Percentiles rank a stretch among this genome's conserved stretches.
phyloP scores from a whole-genome alignment of 2,888 invertebrate genomes.

The Ennomos quercinarius region DNA sequence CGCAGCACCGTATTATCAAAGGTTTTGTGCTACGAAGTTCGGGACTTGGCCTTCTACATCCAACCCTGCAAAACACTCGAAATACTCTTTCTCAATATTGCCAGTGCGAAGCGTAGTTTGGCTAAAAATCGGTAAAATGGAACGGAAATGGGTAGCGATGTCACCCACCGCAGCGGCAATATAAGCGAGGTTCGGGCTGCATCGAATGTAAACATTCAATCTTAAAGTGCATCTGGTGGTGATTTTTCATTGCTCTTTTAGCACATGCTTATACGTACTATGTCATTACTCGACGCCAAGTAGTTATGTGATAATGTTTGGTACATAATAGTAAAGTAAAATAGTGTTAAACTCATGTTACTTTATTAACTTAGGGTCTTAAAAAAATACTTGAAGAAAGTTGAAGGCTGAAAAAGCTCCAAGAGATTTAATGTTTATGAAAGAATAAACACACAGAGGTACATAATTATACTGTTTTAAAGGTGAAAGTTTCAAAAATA shows the following conservation, averaged over 20 bases:
- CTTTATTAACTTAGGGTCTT: neutral
- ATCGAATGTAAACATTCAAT: slow-evolving; percentile 59
- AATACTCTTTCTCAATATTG: slow-evolving; percentile 66
- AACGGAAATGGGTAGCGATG: slow-evolving; percentile 67
- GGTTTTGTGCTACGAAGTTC: slow-evolving; percentile 24
- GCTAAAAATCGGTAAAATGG: slow-evolving; percentile 66
- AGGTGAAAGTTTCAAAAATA: no score
- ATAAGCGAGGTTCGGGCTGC: slow-evolving; percentile 49
- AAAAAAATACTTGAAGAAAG: no score
- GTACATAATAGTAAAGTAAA: slow-evolving; percentile 9
- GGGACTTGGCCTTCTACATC: slow-evolving; percentile 45
- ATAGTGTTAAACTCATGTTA: neutral
- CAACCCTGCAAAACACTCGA: slow-evolving; percentile 61
- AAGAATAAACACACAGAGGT: no score
- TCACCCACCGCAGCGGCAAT: slow-evolving; percentile 62
- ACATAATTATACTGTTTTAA: no score
- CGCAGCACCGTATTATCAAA: slow-evolving; percentile 42
- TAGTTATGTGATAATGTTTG: slow-evolving; percentile 10
- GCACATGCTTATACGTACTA: slow-evolving; percentile 43
- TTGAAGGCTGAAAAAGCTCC: no score
- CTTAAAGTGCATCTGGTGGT: slow-evolving; percentile 53
- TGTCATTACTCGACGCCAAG: slow-evolving; percentile 48
- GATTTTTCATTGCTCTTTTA: slow-evolving; percentile 53
- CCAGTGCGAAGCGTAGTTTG: slow-evolving; percentile 56
- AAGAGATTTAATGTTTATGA: no score